Evolutionary conservation across 2,113 vertebrate species (phyloP), one percentile per base, ranked within the genome.

Genomic region (Sebastes fasciatus): DNA sequence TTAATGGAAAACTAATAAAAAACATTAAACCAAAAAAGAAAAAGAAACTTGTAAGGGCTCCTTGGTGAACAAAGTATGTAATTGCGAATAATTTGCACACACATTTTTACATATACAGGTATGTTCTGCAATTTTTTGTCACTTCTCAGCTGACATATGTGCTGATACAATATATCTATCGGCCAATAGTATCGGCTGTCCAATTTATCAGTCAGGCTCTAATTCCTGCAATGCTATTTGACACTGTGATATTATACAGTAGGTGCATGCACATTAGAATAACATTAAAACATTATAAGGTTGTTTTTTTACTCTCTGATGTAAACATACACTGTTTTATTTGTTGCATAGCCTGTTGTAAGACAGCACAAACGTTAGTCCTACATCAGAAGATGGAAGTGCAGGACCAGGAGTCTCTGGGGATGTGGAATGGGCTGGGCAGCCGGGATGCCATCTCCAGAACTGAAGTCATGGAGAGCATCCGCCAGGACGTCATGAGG

Each of bases 351-450:
- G 87, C 83, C 73, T 88, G 61, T 71, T 86, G 74, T 90, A 81
- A 87, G 52, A 62, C 84, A 88, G 58, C 79, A 84, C 83, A 88
- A 91, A 62, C 84, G 52, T 65, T 74, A 86, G 62, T 55, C 69
- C 66, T 48, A 26, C 86, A 74, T 75, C 77, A 86, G 57, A 86
- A 49, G 76, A 99, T 99, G 97, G 97, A 97, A 65, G 94, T 95
- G 74, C 92, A 94, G 64, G 96, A 97, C 73, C 93, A 94, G 67
- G 96, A 97, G 23, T 94, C 94, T 82, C 89, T 96, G 52, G 93
- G 89, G 13, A 94, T 96, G 54, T 99, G 97, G 97, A 96, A 97
- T 42, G 95, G 96, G 65, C 90, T 99, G 80, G 95, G 96, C 84
- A 98, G 96, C 88, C 92, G 96, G 66, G 97, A 98, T 84, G 79